A percentile compares a stretch with the other conserved stretches of the same genome.
Evolutionary conservation across 2,113 vertebrate genomes (phyloP).

Genomic region (Rhegmatorhina hoffmannsi): DNA sequence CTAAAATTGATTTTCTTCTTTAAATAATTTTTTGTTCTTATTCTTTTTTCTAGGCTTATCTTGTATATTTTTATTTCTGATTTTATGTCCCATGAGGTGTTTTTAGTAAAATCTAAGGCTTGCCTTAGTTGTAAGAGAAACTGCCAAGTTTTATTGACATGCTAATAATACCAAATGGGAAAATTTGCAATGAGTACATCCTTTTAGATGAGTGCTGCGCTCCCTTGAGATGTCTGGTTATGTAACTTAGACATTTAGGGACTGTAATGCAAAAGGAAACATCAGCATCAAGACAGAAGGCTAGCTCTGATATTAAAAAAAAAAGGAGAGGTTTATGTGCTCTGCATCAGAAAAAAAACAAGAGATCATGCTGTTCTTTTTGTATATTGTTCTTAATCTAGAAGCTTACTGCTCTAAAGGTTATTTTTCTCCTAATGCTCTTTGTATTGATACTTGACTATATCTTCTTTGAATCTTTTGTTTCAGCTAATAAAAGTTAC

Average conservation of each 20-base stretch:
- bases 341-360: not conserved
- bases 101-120: slow-evolving; percentile 26
- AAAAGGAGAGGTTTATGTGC: not conserved
- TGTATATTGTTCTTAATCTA: not conserved
- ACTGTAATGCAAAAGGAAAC: not conserved
- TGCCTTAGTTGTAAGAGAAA: slow-evolving; percentile 8
- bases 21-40: not conserved
- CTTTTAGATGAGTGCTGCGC: slow-evolving; percentile 46
- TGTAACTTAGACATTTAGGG: slow-evolving; percentile 10
- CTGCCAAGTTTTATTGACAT: slow-evolving; percentile 23
- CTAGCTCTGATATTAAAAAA: not conserved
- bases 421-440: not conserved
- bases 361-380: not conserved
- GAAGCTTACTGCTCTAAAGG: not conserved
- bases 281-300: not conserved
- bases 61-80: not conserved
- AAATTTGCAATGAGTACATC: slow-evolving; percentile 35
- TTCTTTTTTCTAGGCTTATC: not conserved
- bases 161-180: not conserved
- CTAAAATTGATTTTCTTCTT: not conserved
- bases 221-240: slow-evolving; percentile 44
- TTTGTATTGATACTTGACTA: not conserved
- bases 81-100: not conserved
- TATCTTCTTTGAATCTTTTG: slow-evolving; percentile 9
- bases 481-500: not conserved